A percentile compares a stretch with the other conserved stretches of the same genome.
Conservation (phyloP, 2,888 invertebrate genomes). For the Dermolepida albohirtum region DNA sequence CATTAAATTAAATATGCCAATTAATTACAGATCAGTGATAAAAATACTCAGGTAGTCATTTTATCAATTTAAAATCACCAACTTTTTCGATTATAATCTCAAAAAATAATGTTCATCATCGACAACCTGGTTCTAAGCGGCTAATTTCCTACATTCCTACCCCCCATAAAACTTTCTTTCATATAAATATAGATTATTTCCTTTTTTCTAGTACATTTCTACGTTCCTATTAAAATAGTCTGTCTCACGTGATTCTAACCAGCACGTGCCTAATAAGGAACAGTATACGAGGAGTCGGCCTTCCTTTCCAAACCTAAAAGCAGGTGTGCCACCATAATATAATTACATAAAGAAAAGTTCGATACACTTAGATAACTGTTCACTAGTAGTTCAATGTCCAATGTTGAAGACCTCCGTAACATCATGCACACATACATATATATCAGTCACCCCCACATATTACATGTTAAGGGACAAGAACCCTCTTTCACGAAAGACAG, state of each 20-base stretch:
- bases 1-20: no score
- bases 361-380: constrained; percentile 46
- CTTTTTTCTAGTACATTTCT: not conserved
- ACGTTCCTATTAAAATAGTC: not conserved
- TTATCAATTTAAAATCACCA: no score
- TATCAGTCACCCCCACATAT: constrained; percentile 37
- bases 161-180: no score
- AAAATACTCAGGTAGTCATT: no score
- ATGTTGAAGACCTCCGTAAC: constrained; percentile 37
- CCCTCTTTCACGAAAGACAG: constrained; percentile 34
- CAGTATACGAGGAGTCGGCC: constrained; percentile 3
- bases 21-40: no score
- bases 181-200: no score
- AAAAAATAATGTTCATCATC: no score
- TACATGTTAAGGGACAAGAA: constrained; percentile 29
- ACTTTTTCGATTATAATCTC: no score
- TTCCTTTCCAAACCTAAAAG: constrained; percentile 18
- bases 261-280: constrained; percentile 36
- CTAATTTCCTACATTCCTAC: no score
- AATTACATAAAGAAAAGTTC: constrained; percentile 45
- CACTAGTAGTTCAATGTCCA: constrained; percentile 44
- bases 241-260: constrained; percentile 28
- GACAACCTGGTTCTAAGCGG: no score
- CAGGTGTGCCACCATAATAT: constrained; percentile 41
- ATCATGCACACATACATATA: constrained; percentile 16